Conservation (phyloP, 2,113 vertebrate species). For the Genyomyrus donnyi region DNA sequence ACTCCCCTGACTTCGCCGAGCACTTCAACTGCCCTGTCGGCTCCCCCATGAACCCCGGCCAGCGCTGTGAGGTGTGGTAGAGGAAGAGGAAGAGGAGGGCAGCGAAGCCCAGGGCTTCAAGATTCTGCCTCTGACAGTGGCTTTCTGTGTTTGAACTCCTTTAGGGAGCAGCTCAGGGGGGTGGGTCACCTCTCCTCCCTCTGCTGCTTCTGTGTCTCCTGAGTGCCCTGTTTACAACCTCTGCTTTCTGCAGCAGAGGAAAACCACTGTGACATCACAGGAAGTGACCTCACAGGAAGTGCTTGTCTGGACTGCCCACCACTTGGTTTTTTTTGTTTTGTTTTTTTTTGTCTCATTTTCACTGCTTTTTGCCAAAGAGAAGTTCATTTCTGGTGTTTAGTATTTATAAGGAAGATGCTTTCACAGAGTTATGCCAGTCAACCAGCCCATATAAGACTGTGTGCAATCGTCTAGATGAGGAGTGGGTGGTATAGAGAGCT, state of each 20-base stretch:
- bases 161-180: conserved; percentile 35
- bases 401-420: neutral
- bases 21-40: conserved; percentile 82
- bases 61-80: conserved; percentile 93
- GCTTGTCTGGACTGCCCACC: conserved; percentile 15
- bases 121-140: conserved; percentile 21
- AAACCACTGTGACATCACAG: conserved; percentile 46
- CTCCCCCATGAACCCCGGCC: conserved; percentile 87
- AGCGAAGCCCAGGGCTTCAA: conserved; percentile 4
- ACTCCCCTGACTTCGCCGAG: conserved; percentile 84
- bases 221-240: conserved; percentile 32
- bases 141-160: conserved; percentile 35
- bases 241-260: conserved; percentile 15
- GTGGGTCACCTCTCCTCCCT: neutral
- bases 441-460: neutral
- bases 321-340: neutral
- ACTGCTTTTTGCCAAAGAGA: conserved; percentile 47
- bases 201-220: conserved; percentile 21
- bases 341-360: conserved; percentile 29
- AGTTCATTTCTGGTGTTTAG: conserved; percentile 10
- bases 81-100: neutral
- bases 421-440: neutral
- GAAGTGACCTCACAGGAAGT: conserved; percentile 37
- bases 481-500: neutral
- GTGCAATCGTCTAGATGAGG: neutral